These are phyloP conservation scores for Cryptocephalus primarius DNA, from an alignment of 2,888 invertebrate species.

Conservation along the genomic window DNA sequence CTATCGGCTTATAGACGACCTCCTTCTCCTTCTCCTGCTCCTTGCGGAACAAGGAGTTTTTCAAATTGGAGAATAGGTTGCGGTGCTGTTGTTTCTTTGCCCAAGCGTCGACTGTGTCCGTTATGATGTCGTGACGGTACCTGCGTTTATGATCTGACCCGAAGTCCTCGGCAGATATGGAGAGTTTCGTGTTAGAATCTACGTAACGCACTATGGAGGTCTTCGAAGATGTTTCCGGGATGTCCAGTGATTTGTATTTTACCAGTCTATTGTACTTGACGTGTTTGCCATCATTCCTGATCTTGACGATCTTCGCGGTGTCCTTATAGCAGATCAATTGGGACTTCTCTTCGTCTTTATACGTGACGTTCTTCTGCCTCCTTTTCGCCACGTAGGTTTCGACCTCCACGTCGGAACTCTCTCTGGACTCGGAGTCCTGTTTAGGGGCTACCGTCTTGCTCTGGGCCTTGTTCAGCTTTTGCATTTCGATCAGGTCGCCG, in stretches of 20 bases:
- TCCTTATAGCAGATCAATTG: conserved; percentile 34
- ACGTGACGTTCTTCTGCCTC: conserved; percentile 21
- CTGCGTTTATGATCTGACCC: conserved; percentile 27
- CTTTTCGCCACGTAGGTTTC: conserved; percentile 19
- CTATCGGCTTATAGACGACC: conserved; percentile 49
- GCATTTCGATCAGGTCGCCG: conserved; percentile 18
- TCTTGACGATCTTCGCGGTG: conserved; percentile 28
- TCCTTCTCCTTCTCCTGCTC: conserved; percentile 23
- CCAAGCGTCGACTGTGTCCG: conserved; percentile 55
- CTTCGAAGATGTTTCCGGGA: conserved; percentile 18
- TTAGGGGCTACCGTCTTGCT: conserved; percentile 12
- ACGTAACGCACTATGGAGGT: conserved; percentile 31
- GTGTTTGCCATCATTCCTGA: conserved; percentile 30
- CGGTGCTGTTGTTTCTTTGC: conserved; percentile 31
- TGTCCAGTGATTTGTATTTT: conserved; percentile 33
- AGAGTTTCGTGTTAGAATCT: conserved; percentile 31
- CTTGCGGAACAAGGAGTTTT: conserved; percentile 28
- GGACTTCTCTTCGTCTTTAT: conserved; percentile 32
- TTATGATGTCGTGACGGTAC: conserved; percentile 44
- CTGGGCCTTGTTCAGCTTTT: conserved; percentile 16
- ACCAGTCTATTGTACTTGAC: conserved; percentile 33
- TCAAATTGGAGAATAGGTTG: conserved; percentile 31
- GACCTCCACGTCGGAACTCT: conserved; percentile 32
- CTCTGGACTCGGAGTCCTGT: conserved; percentile 19
- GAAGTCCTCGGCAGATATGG: conserved; percentile 33